Conservation (phyloP, 2,888 invertebrate genomes). For the Drosophila atroscutellata region DNA sequence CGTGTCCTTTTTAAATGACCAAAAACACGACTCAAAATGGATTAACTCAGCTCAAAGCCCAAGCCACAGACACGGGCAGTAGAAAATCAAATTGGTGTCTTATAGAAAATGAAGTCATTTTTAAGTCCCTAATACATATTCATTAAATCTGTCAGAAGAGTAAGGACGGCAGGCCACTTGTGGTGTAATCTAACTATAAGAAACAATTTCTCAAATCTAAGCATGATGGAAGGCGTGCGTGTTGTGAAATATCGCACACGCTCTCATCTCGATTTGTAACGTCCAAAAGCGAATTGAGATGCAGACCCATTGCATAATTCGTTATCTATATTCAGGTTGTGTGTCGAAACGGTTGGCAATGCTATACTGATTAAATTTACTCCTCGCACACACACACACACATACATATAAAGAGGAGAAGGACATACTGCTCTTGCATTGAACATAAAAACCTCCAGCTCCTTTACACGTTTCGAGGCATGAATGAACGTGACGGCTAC, state of each 20-base stretch:
- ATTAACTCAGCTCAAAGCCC: not conserved
- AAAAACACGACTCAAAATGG: not conserved
- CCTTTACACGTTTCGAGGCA: conserved; percentile 75
- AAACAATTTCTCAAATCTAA: not conserved
- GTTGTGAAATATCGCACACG: conserved; percentile 5
- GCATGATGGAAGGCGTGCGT: not conserved
- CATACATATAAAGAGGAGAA: conserved; percentile 9
- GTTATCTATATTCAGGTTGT: conserved; percentile 84
- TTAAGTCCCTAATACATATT: not conserved
- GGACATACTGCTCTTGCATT: conserved; percentile 59
- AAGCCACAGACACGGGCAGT: not conserved
- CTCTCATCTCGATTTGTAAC: conserved; percentile 16
- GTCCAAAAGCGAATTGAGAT: conserved; percentile 12
- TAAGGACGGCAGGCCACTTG: not conserved
- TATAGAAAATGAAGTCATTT: not conserved
- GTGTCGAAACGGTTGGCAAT: conserved; percentile 73
- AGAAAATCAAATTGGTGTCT: not conserved
- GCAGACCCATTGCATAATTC: conserved; percentile 74
- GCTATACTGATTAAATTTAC: conserved; percentile 82
- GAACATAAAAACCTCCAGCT: conserved; percentile 69
- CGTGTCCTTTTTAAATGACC: not conserved
- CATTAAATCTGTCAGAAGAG: not conserved
- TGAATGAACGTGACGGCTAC: conserved; percentile 66
- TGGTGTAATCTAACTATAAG: not conserved
- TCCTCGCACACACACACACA: conserved; percentile 29